Conservation (phyloP, 2,888 invertebrate species). For the Ornithoptera priamus region DNA sequence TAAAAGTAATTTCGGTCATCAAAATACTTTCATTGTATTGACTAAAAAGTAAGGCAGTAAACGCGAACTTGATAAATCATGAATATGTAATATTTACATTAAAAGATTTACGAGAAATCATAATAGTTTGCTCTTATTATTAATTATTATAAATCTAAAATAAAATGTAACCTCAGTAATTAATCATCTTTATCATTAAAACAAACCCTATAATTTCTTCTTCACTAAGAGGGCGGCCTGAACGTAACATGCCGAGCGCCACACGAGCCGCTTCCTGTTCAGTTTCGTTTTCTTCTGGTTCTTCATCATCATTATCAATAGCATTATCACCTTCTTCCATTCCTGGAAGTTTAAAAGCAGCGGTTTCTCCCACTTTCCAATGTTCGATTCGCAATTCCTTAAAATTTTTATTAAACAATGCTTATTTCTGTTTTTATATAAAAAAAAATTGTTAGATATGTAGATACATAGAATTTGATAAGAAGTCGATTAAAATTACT, state of each 20-base stretch:
- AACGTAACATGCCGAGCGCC: conserved; percentile 52
- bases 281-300: conserved; percentile 54
- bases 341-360: conserved; percentile 43
- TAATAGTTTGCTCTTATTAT: too few species aligned
- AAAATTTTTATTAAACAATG: background rate
- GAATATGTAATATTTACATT: too few species aligned
- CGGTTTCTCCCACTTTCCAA: conserved; percentile 61
- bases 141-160: too few species aligned
- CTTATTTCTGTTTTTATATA: background rate
- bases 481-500: conserved; percentile 35
- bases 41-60: too few species aligned
- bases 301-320: conserved; percentile 54
- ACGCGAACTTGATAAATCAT: too few species aligned
- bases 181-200: background rate
- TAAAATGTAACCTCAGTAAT: too few species aligned
- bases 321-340: conserved; percentile 53
- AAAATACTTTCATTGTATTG: too few species aligned
- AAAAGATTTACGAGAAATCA: too few species aligned
- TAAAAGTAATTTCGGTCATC: too few species aligned
- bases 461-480: background rate
- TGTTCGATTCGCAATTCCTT: conserved; percentile 60
- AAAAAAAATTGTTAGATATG: too few species aligned
- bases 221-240: conserved; percentile 54
- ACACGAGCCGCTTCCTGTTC: conserved; percentile 50
- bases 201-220: conserved; percentile 60